Conservation (phyloP, 1,140 invertebrate genomes). For the Drosophila bocqueti region DNA sequence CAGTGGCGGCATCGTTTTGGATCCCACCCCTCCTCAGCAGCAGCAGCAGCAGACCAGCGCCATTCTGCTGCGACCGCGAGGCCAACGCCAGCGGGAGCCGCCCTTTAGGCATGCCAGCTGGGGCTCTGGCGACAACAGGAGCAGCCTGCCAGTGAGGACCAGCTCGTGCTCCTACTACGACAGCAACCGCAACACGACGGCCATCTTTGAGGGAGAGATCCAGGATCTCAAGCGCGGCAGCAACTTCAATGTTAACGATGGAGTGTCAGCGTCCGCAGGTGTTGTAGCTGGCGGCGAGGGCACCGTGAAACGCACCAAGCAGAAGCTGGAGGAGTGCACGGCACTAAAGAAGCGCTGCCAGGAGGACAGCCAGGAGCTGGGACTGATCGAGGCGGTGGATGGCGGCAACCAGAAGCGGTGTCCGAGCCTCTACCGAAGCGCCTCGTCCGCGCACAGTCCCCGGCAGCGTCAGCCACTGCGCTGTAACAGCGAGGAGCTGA, state of each 20-base stretch:
- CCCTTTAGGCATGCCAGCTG: slow-evolving; percentile 93
- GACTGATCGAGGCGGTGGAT: slow-evolving; percentile 39
- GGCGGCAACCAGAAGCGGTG: slow-evolving; percentile 39
- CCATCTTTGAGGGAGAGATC: slow-evolving; percentile 81
- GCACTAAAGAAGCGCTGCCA: slow-evolving; percentile 86
- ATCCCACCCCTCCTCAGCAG: slow-evolving; percentile 65
- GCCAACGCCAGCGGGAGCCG: slow-evolving; percentile 85
- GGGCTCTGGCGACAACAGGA: slow-evolving; percentile 90
- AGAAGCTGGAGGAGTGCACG: slow-evolving; percentile 89
- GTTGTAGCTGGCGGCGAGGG: slow-evolving; percentile 87
- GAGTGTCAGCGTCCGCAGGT: slow-evolving; percentile 82
- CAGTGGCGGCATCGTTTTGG: slow-evolving; percentile 86
- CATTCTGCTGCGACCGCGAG: slow-evolving; percentile 54
- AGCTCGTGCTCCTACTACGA: slow-evolving; percentile 92
- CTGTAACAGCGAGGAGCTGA: slow-evolving; percentile 83
- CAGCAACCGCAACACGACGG: slow-evolving; percentile 85
- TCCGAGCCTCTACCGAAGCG: slow-evolving; percentile 70
- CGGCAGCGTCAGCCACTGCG: slow-evolving; percentile 67
- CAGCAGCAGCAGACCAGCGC: slow-evolving; percentile 34
- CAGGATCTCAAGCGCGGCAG: slow-evolving; percentile 75
- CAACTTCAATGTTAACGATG: slow-evolving; percentile 60
- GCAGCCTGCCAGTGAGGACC: slow-evolving; percentile 88
- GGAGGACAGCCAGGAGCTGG: slow-evolving; percentile 74
- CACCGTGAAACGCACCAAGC: slow-evolving; percentile 90
- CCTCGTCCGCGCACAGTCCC: slow-evolving; percentile 65